phyloP scores from a whole-genome alignment of 2,797 vertebrate genomes.

The Tarsius wallacei region DNA sequence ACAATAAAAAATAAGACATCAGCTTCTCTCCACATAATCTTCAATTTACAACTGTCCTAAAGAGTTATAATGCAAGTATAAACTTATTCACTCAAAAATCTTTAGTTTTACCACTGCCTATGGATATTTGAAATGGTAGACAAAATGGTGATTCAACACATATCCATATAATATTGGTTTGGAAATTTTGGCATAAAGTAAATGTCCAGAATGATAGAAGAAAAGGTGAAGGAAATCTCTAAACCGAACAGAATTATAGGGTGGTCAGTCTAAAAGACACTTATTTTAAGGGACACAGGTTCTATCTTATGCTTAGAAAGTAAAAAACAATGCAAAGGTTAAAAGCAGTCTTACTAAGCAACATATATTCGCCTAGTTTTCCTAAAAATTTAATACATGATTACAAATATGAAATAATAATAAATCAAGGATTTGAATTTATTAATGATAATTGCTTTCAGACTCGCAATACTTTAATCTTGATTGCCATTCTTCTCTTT shows the following conservation, averaged over 20 bases:
- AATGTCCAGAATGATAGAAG: background rate
- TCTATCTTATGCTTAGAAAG: background rate
- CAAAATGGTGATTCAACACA: background rate
- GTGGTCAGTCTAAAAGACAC: background rate
- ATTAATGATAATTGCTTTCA: background rate
- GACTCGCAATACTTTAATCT: background rate
- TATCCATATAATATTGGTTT: background rate
- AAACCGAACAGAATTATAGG: background rate
- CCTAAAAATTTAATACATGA: background rate
- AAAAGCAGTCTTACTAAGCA: background rate
- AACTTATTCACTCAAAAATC: background rate
- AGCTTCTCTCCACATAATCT: background rate
- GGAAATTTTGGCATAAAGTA: background rate
- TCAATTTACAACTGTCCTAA: background rate
- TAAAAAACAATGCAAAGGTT: background rate
- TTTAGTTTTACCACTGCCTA: background rate
- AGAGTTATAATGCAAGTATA: background rate
- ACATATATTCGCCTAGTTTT: background rate
- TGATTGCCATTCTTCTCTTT: conserved; percentile 27
- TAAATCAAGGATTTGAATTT: background rate
- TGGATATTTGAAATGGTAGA: background rate
- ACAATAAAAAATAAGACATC: background rate
- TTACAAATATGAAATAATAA: background rate
- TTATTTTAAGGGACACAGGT: background rate
- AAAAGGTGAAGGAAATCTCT: background rate